These are phyloP conservation scores for Synchiropus splendidus DNA, from an alignment of 2,113 vertebrate genomes.

Conservation along the genomic window DNA sequence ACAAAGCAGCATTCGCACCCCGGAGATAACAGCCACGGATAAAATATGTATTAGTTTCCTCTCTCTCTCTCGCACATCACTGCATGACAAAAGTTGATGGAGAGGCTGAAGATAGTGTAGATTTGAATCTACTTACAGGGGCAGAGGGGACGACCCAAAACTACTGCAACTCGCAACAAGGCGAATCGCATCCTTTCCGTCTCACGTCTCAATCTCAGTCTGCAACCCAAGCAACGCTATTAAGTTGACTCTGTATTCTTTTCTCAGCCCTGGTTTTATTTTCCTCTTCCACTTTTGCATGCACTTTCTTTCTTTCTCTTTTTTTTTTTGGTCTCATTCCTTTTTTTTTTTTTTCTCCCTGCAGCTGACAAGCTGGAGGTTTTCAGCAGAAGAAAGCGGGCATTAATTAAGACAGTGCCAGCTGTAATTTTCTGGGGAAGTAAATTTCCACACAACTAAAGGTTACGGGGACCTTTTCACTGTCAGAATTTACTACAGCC, in stretches of 20 bases:
- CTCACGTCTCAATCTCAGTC: not conserved
- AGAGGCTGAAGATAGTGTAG: constrained; percentile 43
- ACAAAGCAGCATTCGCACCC: constrained; percentile 42
- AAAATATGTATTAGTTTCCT: constrained; percentile 70
- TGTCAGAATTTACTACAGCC: constrained; percentile 99
- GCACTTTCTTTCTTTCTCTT: constrained; percentile 49
- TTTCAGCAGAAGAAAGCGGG: constrained; percentile 99
- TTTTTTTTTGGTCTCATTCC: no score
- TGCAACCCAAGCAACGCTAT: constrained; percentile 62
- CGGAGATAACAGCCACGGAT: constrained; percentile 58
- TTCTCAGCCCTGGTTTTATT: constrained; percentile 54
- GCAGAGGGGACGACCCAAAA: constrained; percentile 5
- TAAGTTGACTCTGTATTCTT: constrained; percentile 64
- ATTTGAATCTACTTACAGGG: constrained; percentile 54
- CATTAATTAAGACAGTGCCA: constrained; percentile 99
- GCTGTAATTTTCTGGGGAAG: constrained; percentile 99
- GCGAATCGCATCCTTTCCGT: no score
- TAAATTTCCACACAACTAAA: constrained; percentile 99
- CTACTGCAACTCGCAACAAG: no score
- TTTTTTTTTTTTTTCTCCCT: constrained; percentile 51
- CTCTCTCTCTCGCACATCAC: constrained; percentile 35
- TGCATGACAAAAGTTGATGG: constrained; percentile 57
- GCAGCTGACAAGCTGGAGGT: constrained; percentile 93
- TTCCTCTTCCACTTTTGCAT: constrained; percentile 35
- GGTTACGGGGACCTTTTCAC: constrained; percentile 99